Conservation (phyloP, 1,140 invertebrate species). For the Sweltsa coloradensis region DNA sequence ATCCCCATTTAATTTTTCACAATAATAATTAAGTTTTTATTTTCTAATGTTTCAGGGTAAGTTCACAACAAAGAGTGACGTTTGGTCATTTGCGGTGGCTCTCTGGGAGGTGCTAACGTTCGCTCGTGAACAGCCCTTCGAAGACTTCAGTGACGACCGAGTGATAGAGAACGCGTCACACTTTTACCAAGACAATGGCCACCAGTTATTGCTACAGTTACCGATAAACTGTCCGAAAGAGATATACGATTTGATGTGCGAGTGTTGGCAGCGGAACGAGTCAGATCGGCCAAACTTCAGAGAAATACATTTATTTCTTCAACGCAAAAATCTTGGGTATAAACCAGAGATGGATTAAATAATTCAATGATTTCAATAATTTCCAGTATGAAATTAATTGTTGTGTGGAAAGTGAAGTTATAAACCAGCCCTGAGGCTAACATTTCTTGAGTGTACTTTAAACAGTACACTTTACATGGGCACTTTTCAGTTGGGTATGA, state of each 20-base stretch:
- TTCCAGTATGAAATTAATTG: no score
- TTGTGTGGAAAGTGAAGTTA: no score
- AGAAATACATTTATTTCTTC: conserved; percentile 83
- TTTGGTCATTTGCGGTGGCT: conserved; percentile 82
- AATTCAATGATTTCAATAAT: no score
- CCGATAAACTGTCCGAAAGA: conserved; percentile 78
- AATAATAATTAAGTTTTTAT: conserved; percentile 3
- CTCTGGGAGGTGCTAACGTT: conserved; percentile 84
- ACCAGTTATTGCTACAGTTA: conserved; percentile 51
- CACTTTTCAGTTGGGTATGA: no score
- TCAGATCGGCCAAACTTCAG: conserved; percentile 75
- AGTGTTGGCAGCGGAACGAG: conserved; percentile 85
- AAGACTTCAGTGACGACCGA: conserved; percentile 61
- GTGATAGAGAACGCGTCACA: conserved; percentile 64
- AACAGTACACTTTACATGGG: no score
- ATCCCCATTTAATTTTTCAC: not conserved
- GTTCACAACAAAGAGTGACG: conserved; percentile 74
- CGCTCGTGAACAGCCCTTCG: conserved; percentile 69
- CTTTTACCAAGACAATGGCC: conserved; percentile 52
- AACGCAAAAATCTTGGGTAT: conserved; percentile 79
- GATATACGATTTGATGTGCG: conserved; percentile 86
- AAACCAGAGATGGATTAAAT: conserved; percentile 34
- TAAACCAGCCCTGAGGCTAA: no score
- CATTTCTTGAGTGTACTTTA: no score
- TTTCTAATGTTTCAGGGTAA: conserved; percentile 46